phyloP scores from a whole-genome alignment of 2,113 vertebrate genomes.

The Dasyprocta punctata region DNA sequence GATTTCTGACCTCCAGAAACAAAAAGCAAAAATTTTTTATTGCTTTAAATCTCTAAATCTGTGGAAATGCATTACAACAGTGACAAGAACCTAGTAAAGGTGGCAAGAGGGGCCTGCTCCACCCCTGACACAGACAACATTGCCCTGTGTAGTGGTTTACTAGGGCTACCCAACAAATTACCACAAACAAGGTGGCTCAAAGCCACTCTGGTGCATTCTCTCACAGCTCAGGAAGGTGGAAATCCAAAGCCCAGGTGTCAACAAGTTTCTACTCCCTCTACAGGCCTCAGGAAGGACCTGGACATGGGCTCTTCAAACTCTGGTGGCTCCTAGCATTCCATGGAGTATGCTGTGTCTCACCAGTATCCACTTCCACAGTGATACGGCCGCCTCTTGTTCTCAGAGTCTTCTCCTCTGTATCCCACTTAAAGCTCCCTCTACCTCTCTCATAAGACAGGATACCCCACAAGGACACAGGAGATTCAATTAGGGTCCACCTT shows the following conservation, averaged over 20 bases:
- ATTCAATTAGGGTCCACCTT: too few relatives aligned
- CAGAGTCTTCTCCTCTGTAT: neutral
- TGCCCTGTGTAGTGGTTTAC: neutral
- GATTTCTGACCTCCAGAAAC: neutral
- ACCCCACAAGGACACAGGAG: too few relatives aligned
- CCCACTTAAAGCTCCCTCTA: too few relatives aligned
- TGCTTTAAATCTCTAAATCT: neutral
- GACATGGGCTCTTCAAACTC: neutral
- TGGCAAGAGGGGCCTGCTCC: neutral
- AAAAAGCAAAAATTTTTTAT: neutral
- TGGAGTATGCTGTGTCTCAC: neutral
- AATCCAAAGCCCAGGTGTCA: neutral
- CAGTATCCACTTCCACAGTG: too few relatives aligned
- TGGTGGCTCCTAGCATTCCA: neutral
- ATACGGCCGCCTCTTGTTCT: neutral
- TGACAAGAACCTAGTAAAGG: neutral
- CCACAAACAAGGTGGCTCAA: neutral
- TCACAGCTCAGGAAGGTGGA: neutral
- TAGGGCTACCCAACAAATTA: neutral
- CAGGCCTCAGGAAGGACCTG: neutral
- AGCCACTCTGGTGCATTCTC: neutral
- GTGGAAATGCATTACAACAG: too few relatives aligned
- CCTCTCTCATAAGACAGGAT: fast-evolving
- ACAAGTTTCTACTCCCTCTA: fast-evolving
- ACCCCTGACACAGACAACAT: neutral